Evolutionary conservation across 2,888 invertebrate species (phyloP), one percentile per base, ranked within the genome.

Genomic region (Clanis bilineata): DNA sequence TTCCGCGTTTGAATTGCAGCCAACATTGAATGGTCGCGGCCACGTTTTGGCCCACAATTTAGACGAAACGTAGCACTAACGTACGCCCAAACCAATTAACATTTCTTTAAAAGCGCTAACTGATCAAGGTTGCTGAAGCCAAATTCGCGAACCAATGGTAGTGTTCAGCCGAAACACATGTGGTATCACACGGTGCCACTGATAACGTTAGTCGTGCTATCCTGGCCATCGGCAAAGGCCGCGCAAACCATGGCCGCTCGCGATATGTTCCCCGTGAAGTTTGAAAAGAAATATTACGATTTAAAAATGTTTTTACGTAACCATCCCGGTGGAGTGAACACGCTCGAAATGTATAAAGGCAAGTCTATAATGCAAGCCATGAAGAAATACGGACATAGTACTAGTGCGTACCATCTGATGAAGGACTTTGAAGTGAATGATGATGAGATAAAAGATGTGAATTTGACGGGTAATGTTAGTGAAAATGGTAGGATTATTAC

Each of bases 321-420:
- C 70, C 96, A 96, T 80, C 96, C 96, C 0, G 96, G 96, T 0
- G 96, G 96, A 0, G 79, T 93, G 0, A 94, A 94, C 70, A 95
- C 95, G 1, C 81, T 96, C 0, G 86, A 92, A 67, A 82, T 82
- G n/a, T 95, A 90, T 68, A 85, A 90, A 71, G 93, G 93, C 3
- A 93, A 90, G 71, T 93, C 93, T 57, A 82, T 95, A 36, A 79
- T 88, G 21, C 80, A 87, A 18, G 93, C 92, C 12, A 93, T 95
- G 93, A 70, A 78, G 51, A 85, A 92, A 21, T 93, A 92, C 38
- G 88, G 93, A 9, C 95, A 95, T 76, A 95, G 95, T 65, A 80
- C 81, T 54, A 93, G 94, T 64, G 95, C 95, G 0, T 94, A 94
- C 71, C 95, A 95, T 76, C 88, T 95, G 76, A 84, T 95, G 67